A percentile compares a stretch with the other conserved stretches of the same genome.
phyloP scores from a whole-genome alignment of 1,140 invertebrate genomes.

The Dolichoris vasculosae region DNA sequence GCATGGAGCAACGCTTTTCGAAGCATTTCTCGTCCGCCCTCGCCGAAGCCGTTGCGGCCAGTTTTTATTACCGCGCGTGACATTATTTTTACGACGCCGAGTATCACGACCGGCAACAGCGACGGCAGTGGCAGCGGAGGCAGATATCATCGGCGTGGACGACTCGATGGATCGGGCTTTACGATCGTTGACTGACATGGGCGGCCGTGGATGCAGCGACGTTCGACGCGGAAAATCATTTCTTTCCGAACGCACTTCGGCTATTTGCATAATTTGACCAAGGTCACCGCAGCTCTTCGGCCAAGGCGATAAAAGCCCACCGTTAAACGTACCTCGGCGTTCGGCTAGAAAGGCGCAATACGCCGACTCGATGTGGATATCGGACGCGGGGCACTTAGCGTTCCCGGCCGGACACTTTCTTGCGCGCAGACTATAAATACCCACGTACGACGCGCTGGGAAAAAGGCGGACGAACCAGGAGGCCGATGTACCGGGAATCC shows the following conservation, averaged over 20 bases:
- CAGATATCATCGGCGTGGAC: neutral
- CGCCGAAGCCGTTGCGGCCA: neutral
- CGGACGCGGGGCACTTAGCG: constrained; percentile 4
- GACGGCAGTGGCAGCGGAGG: too few species aligned
- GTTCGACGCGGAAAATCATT: constrained; percentile 1
- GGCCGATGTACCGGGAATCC: too few species aligned
- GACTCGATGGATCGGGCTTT: neutral
- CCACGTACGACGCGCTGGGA: neutral
- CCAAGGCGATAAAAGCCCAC: constrained; percentile 9
- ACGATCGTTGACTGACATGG: neutral
- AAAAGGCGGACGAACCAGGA: neutral
- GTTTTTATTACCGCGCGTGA: neutral
- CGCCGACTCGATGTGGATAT: neutral
- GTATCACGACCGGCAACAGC: too few species aligned
- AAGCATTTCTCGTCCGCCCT: too few species aligned
- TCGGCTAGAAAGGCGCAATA: neutral
- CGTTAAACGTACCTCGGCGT: neutral
- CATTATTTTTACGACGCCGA: constrained; percentile 17
- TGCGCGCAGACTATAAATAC: constrained; percentile 33
- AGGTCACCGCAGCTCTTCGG: neutral
- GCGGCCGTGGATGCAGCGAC: neutral
- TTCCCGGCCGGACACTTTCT: constrained; percentile 17
- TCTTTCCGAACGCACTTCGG: neutral
- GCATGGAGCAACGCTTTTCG: too few species aligned
- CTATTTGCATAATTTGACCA: constrained; percentile 40